These are phyloP conservation scores for Anoplophora glabripennis DNA, from an alignment of 1,140 invertebrate species.

Conservation along the genomic window DNA sequence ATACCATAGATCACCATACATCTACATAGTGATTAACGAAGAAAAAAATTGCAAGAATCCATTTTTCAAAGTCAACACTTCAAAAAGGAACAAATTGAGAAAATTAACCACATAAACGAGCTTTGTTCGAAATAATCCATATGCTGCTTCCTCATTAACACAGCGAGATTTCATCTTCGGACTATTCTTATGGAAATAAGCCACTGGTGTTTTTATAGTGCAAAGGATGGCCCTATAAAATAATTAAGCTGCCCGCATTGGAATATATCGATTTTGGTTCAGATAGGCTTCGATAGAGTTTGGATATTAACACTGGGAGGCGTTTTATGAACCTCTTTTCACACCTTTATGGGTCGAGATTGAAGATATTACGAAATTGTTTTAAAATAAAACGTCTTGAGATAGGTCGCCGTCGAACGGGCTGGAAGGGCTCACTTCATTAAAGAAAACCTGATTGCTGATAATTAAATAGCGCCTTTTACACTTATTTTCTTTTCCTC, in stretches of 20 bases:
- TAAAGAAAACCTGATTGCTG: too few relatives aligned
- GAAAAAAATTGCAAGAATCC: too few relatives aligned
- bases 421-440: too few relatives aligned
- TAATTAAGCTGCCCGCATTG: constrained; percentile 3
- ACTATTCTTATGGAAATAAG: constrained; percentile 6
- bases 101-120: too few relatives aligned
- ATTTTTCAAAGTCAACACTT: too few relatives aligned
- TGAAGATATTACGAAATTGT: constrained; percentile 4
- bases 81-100: too few relatives aligned
- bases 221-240: constrained; percentile 1
- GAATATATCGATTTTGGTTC: background rate
- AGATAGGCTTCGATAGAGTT: constrained; percentile 4
- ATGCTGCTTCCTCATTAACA: background rate
- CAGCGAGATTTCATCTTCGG: constrained; percentile 1
- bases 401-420: background rate
- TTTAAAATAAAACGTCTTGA: constrained; percentile 1
- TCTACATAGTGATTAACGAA: too few relatives aligned
- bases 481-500: too few relatives aligned
- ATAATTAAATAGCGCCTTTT: too few relatives aligned
- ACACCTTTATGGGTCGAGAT: constrained; percentile 9
- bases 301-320: constrained; percentile 1
- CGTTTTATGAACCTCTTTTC: constrained; percentile 13
- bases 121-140: too few relatives aligned
- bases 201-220: constrained; percentile 7
- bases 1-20: constrained; percentile 17